A percentile compares a stretch with the other conserved stretches of the same genome.
phyloP scores from a whole-genome alignment of 1,140 invertebrate genomes.

The Procambarus virginalis region DNA sequence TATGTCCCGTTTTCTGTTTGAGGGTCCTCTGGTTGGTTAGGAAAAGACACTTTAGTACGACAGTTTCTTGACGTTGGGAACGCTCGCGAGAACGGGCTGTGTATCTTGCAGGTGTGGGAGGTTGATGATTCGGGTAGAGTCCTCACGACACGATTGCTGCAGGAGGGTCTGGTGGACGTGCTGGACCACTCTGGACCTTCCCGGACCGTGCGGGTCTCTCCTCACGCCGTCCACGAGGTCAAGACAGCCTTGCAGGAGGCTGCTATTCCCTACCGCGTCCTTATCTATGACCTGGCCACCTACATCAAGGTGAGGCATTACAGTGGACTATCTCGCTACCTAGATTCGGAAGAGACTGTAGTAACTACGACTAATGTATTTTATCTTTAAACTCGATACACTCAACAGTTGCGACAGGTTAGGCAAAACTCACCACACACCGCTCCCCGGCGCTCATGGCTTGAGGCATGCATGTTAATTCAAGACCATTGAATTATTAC shows the following conservation, averaged over 20 bases:
- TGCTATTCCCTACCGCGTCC: neutral
- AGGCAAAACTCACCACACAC: no score
- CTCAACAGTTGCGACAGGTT: no score
- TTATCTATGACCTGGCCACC: neutral
- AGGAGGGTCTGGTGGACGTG: neutral
- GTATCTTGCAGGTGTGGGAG: neutral
- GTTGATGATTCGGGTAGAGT: neutral
- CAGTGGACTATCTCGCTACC: neutral
- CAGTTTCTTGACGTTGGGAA: no score
- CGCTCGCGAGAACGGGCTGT: no score
- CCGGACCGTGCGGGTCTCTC: neutral
- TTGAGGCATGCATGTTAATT: no score
- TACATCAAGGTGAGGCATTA: neutral
- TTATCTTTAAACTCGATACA: neutral
- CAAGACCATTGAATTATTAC: no score
- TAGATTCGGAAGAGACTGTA: neutral
- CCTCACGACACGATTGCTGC: neutral
- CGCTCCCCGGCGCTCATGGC: no score
- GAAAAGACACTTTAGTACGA: no score
- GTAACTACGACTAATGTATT: neutral
- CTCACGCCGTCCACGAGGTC: neutral
- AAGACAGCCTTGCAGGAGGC: neutral
- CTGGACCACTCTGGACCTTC: neutral
- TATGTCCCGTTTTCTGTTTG: no score
- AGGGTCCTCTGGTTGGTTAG: no score